Conservation (phyloP, 2,113 vertebrate genomes). For the Melanerpes aurifrons region DNA sequence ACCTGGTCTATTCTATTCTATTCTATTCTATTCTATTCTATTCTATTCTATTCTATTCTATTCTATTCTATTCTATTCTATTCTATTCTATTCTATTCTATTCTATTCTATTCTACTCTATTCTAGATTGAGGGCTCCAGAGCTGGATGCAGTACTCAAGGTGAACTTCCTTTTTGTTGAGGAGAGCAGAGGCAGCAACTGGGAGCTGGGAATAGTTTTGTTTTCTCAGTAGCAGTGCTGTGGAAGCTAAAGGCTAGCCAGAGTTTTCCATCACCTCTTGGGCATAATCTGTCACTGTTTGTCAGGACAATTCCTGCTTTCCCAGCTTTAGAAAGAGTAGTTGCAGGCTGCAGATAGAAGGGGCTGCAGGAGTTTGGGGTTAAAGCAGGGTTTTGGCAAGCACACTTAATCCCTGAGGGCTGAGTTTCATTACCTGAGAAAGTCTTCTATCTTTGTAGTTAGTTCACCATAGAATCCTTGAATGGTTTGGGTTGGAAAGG, state of each 20-base stretch:
- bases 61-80: no score
- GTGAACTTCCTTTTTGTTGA: not conserved
- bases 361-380: not conserved
- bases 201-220: not conserved
- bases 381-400: slow-evolving; percentile 33
- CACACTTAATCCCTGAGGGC: not conserved
- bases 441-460: not conserved
- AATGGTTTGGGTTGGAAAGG: no score
- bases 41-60: no score
- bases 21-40: no score
- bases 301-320: not conserved
- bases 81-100: no score
- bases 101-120: no score
- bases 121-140: no score
- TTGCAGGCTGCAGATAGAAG: slow-evolving; percentile 18
- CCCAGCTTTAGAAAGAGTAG: not conserved
- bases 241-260: not conserved
- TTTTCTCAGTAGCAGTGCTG: not conserved
- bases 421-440: not conserved
- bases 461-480: not conserved
- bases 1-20: no score
- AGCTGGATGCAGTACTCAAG: no score
- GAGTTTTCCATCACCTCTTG: not conserved
- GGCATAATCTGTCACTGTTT: not conserved
- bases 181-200: not conserved